Conservation (phyloP, 2,888 invertebrate genomes). For the Pecten maximus region DNA sequence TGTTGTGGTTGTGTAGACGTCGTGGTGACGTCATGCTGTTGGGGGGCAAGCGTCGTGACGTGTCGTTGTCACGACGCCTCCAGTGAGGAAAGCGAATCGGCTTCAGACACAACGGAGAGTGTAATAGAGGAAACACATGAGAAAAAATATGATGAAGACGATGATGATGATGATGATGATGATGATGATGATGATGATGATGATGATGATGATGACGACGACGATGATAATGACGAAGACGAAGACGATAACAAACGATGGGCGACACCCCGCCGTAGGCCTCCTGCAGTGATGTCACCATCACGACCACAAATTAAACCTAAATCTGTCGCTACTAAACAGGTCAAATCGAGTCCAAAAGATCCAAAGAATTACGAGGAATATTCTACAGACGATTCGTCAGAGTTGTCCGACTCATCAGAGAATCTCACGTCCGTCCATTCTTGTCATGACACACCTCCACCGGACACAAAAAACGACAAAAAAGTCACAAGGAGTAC, state of each 20-base stretch:
- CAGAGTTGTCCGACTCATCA: not conserved
- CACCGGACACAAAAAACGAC: not conserved
- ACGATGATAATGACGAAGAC: too few relatives aligned
- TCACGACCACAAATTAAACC: not conserved
- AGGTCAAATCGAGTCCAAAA: not conserved
- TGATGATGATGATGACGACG: not conserved
- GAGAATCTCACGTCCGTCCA: not conserved
- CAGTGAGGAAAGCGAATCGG: not conserved
- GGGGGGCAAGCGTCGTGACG: not conserved
- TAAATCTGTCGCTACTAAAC: not conserved
- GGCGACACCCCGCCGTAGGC: not conserved
- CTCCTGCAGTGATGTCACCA: not conserved
- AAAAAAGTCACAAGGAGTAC: not conserved
- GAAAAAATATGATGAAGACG: not conserved
- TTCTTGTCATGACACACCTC: not conserved
- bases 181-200: not conserved
- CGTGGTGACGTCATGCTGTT: slow-evolving; percentile 1
- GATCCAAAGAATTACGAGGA: not conserved
- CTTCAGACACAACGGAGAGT: not conserved
- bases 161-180: not conserved
- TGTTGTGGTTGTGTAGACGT: slow-evolving; percentile 2
- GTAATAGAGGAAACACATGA: not conserved
- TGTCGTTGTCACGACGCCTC: not conserved
- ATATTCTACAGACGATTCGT: not conserved
- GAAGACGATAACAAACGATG: not conserved